These are phyloP conservation scores for Disparrhopalites patrizii DNA, from an alignment of 2,888 invertebrate genomes.

Conservation along the genomic window DNA sequence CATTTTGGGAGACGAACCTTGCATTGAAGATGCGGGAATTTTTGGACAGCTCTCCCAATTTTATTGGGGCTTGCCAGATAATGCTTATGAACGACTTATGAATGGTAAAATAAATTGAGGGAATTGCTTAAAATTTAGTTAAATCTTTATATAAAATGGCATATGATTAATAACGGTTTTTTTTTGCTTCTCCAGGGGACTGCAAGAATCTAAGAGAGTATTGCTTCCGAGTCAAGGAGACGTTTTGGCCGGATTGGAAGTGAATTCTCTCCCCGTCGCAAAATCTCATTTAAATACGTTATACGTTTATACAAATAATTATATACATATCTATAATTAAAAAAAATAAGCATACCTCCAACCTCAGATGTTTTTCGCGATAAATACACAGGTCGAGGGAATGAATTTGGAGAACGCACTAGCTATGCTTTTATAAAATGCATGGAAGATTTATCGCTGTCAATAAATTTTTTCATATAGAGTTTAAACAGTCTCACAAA, in stretches of 20 bases:
- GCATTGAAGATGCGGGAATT: conserved; percentile 51
- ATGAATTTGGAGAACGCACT: too few species aligned
- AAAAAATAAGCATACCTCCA: too few species aligned
- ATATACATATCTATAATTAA: too few species aligned
- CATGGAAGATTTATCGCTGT: too few species aligned
- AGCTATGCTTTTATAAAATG: too few species aligned
- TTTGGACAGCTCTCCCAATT: conserved; percentile 52
- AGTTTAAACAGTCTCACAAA: too few species aligned
- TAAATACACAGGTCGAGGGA: too few species aligned
- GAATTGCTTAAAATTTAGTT: background rate
- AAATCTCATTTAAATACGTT: too few species aligned
- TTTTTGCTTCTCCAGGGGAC: conserved; percentile 16
- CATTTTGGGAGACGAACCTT: conserved; percentile 42
- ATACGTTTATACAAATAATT: too few species aligned
- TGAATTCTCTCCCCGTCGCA: too few species aligned
- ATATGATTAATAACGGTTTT: background rate
- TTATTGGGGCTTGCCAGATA: conserved; percentile 48
- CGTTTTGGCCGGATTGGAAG: conserved; percentile 33
- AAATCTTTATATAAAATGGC: background rate
- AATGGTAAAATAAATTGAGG: conserved; percentile 33
- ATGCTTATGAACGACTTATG: conserved; percentile 45
- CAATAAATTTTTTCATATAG: too few species aligned
- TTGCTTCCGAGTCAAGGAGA: conserved; percentile 29
- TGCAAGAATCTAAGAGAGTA: conserved; percentile 29
- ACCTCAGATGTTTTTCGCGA: too few species aligned